Evolutionary conservation across 2,797 vertebrate genomes (phyloP).

Genomic region (Trachurus trachurus): DNA sequence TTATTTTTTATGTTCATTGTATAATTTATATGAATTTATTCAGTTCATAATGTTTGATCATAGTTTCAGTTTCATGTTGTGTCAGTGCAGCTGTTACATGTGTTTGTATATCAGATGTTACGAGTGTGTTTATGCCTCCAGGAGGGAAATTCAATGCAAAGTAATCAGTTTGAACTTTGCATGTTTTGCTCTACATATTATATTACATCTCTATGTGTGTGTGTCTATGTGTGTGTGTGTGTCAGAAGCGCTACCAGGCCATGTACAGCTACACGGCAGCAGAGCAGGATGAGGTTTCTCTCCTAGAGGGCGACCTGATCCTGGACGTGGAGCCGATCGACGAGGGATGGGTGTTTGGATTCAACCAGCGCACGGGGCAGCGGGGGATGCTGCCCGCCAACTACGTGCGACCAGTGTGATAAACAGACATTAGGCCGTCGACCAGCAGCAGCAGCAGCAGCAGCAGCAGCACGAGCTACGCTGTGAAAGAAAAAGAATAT

Average conservation of each 20-base stretch:
- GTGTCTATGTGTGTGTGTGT: neutral
- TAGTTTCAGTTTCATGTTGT: neutral
- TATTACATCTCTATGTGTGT: neutral
- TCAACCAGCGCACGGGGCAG: conserved; percentile 95
- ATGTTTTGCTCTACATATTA: neutral
- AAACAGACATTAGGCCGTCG: neutral
- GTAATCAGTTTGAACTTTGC: neutral
- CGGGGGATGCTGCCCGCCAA: conserved; percentile 96
- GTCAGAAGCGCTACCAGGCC: conserved; percentile 91
- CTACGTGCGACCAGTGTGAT: conserved; percentile 94
- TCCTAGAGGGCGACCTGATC: conserved; percentile 94
- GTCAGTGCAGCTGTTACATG: neutral
- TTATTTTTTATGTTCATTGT: neutral
- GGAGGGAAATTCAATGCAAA: conserved; percentile 49
- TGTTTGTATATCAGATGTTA: neutral
- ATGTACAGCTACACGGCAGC: conserved; percentile 94
- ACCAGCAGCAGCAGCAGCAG: no score
- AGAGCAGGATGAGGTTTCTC: conserved; percentile 94
- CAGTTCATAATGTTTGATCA: neutral
- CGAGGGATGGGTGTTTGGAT: conserved; percentile 96
- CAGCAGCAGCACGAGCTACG: neutral
- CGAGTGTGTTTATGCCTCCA: neutral
- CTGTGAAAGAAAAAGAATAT: neutral
- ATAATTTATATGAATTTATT: neutral
- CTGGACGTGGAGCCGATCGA: conserved; percentile 95